These are phyloP conservation scores for Tonatia bakeri DNA, from an alignment of 2,113 vertebrate genomes.

Conservation along the genomic window DNA sequence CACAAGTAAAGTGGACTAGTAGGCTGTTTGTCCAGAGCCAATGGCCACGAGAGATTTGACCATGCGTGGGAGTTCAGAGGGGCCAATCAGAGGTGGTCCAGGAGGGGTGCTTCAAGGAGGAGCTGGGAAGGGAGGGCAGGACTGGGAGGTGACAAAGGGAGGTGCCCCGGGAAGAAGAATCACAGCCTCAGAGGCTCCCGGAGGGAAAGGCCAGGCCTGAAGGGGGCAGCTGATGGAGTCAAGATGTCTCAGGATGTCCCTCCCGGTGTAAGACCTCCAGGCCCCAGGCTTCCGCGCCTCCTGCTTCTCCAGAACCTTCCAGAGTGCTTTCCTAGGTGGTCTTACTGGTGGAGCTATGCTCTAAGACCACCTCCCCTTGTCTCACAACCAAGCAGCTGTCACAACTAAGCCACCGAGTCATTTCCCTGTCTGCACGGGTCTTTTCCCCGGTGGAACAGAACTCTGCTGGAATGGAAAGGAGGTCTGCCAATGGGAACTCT, in stretches of 20 bases:
- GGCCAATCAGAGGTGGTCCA: not conserved
- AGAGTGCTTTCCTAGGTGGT: not conserved
- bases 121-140: not conserved
- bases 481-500: not conserved
- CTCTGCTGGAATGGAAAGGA: not conserved
- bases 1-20: not conserved
- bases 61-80: not conserved
- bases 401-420: not conserved
- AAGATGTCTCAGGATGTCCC: not conserved
- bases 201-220: not conserved
- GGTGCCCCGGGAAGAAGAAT: not conserved
- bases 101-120: not conserved
- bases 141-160: not conserved
- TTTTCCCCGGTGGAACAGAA: not conserved
- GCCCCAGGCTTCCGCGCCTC: not conserved
- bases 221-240: not conserved
- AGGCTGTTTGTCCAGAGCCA: not conserved
- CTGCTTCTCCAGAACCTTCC: not conserved
- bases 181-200: not conserved
- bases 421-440: not conserved
- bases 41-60: accelerated
- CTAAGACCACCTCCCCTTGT: accelerated
- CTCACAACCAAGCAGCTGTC: not conserved
- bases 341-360: not conserved
- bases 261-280: not conserved